Evolutionary conservation across 2,113 vertebrate species (phyloP), one percentile per base, ranked within the genome.

Genomic region (Cairina moschata): DNA sequence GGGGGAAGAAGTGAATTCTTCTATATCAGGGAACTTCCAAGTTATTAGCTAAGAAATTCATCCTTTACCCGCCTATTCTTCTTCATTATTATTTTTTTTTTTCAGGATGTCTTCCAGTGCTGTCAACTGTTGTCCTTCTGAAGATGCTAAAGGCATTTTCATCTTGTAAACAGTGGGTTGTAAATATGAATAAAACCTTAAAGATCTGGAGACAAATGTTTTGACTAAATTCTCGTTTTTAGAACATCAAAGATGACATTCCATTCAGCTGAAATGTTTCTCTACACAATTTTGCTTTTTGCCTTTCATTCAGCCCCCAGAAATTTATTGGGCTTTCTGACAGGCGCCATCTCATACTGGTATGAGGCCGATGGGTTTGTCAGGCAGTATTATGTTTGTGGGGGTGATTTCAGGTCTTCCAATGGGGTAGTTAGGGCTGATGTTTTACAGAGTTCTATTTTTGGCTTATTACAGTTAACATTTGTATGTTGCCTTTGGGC

Each of bases 171-270:
- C 18, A 92, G 48, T 81, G 90, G 88, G 66, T 60, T 87, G 67
- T 88, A 95, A 91, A 89, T 96, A 63, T 96, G 50, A 92, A 91
- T 83, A 95, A 95, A 92, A 68, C 32, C n/a, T 94, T 88, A 92
- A 91, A 79, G 52, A 67, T 77, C 63, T 8, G 5, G 72, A 88
- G 71, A 36, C 75, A 93, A 90, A 95, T 90, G 56, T 87, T 97
- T 95, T 94, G 73, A 58, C 28, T 86, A 91, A 96, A 87, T 77
- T 21, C 11, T 83, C 29, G 6, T 56, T 78, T 94, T 93, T 63
- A 79, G 55, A 93, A 84, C 42, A 74, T 8, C 55, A 38, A 90
- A 73, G 56, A 80, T 0, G 6, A 23, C 26, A 28, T 90, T 93
- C 38, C 59, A 22, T 56, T 40, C 46, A 90, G 78, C 66, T 66